Conservation (phyloP, 2,113 vertebrate genomes). For the Burhinus bistriatus region DNA sequence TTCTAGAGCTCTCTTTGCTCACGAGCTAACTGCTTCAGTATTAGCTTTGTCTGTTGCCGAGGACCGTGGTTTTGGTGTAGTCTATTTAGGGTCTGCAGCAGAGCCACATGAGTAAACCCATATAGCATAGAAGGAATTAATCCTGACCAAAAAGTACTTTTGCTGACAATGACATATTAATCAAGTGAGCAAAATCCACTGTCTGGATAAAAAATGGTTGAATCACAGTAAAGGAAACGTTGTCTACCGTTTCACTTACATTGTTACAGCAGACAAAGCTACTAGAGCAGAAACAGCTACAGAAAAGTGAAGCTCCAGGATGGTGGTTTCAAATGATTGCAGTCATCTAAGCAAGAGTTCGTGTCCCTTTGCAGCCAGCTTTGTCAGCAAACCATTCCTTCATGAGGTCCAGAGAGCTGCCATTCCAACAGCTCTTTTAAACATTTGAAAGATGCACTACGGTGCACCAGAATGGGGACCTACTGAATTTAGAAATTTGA, state of each 20-base stretch:
- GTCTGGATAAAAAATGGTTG: not conserved
- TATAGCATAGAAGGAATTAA: not conserved
- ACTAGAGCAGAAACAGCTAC: not conserved
- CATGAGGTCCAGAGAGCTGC: not conserved
- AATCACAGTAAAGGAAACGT: not conserved
- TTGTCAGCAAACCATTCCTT: not conserved
- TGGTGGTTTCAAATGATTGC: not conserved
- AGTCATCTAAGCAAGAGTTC: not conserved
- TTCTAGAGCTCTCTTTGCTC: not conserved
- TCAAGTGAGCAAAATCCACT: not conserved
- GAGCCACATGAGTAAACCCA: not conserved
- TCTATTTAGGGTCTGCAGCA: not conserved
- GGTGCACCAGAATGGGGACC: not conserved
- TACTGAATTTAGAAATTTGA: not conserved
- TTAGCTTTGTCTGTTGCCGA: not conserved
- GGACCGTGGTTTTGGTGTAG: fast-evolving
- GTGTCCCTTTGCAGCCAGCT: not conserved
- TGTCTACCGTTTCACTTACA: not conserved
- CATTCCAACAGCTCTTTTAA: not conserved
- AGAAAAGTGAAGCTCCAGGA: not conserved
- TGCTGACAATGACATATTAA: not conserved
- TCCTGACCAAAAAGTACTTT: not conserved
- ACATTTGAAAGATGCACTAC: not conserved
- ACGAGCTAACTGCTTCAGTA: not conserved
- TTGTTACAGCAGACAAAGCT: not conserved